phyloP scores from a whole-genome alignment of 2,113 vertebrate genomes.

The Fregetta grallaria region DNA sequence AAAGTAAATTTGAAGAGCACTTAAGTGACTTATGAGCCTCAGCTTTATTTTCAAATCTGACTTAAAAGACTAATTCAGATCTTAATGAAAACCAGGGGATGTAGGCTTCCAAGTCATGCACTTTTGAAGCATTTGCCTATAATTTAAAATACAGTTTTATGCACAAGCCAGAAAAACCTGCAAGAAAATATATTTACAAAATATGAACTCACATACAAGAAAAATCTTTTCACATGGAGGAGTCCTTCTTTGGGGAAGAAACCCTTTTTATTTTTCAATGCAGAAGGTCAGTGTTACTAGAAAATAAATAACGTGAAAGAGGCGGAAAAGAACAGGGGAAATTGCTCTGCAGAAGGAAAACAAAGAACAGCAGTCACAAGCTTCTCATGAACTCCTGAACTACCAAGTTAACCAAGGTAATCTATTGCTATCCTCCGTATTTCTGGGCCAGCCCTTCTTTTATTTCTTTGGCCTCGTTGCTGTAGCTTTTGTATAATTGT shows the following conservation, averaged over 20 bases:
- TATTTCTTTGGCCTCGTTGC: neutral
- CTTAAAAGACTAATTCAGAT: neutral
- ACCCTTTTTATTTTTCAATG: neutral
- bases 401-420: constrained; percentile 28
- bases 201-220: neutral
- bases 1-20: neutral
- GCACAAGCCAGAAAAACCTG: neutral
- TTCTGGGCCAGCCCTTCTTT: neutral
- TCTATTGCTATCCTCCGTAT: neutral
- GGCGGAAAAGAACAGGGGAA: constrained; percentile 22
- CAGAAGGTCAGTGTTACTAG: neutral
- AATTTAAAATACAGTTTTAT: neutral
- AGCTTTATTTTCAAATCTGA: neutral
- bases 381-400: constrained; percentile 56
- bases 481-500: neutral
- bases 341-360: constrained; percentile 48
- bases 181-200: neutral
- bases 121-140: neutral
- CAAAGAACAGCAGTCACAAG: constrained; percentile 37
- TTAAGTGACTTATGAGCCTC: neutral
- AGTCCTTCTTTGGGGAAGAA: neutral
- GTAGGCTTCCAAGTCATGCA: neutral
- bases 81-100: neutral
- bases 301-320: constrained; percentile 56
- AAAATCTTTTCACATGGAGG: neutral